Evolutionary conservation across 2,888 invertebrate genomes (phyloP).

Genomic region (Incurvaria masculella): DNA sequence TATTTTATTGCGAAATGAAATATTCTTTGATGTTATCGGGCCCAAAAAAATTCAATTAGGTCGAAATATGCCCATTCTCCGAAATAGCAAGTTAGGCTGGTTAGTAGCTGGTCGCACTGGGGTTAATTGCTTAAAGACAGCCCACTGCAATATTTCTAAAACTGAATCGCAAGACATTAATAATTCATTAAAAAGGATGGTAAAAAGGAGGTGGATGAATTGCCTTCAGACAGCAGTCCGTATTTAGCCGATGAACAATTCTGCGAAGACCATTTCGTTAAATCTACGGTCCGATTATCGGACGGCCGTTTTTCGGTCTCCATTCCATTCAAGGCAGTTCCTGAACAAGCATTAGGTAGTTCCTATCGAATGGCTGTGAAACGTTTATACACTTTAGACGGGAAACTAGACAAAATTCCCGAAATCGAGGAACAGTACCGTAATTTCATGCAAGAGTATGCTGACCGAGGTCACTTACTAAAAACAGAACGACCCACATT

Average conservation of each 20-base stretch:
- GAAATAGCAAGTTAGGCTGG: constrained; percentile 7
- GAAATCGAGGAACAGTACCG: constrained; percentile 14
- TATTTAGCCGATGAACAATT: constrained; percentile 16
- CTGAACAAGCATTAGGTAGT: constrained; percentile 13
- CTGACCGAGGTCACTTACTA: constrained; percentile 14
- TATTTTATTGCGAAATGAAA: constrained; percentile 4
- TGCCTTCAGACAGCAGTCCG: constrained; percentile 8
- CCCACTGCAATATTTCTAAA: no score
- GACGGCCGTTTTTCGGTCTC: constrained; percentile 18
- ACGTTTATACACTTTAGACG: constrained; percentile 17
- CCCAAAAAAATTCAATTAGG: constrained; percentile 10
- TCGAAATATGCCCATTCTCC: constrained; percentile 8
- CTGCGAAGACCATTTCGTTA: constrained; percentile 17
- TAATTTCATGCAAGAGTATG: constrained; percentile 14
- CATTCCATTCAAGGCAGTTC: constrained; percentile 16
- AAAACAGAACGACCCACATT: constrained; percentile 5
- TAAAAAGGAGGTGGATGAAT: constrained; percentile 21
- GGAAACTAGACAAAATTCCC: constrained; percentile 14
- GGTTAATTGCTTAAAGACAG: no score
- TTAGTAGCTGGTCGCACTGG: no score
- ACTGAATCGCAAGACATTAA: no score
- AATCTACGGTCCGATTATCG: constrained; percentile 13
- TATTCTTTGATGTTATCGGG: constrained; percentile 8
- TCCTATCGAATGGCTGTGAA: constrained; percentile 17
- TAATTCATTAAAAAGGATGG: no score